These are phyloP conservation scores for Spinus pinus DNA, from an alignment of 2,797 vertebrate genomes.

Conservation along the genomic window DNA sequence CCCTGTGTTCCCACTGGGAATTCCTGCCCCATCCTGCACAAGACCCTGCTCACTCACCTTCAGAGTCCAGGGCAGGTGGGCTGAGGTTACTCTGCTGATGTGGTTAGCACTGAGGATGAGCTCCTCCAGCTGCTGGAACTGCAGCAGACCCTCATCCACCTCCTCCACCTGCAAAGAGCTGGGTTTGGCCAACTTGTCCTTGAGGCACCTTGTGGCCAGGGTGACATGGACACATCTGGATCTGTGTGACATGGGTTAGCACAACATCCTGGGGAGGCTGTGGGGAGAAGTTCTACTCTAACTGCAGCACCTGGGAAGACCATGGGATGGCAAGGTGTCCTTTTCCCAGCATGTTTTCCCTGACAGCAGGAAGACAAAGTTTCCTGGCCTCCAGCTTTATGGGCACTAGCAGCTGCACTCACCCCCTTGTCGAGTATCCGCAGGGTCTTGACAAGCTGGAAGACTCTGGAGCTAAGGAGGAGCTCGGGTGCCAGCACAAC, in stretches of 20 bases:
- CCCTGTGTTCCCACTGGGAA: not conserved
- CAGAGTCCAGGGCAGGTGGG: slow-evolving; percentile 79
- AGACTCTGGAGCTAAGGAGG: slow-evolving; percentile 48
- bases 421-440: slow-evolving; percentile 78
- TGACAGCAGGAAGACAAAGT: not conserved
- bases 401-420: slow-evolving; percentile 4
- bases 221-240: accelerated
- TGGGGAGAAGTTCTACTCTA: not conserved
- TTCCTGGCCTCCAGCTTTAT: not conserved
- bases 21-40: not conserved
- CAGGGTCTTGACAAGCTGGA: slow-evolving; percentile 73
- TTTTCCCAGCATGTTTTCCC: not conserved
- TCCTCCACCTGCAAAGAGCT: slow-evolving; percentile 74
- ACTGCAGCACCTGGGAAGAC: not conserved
- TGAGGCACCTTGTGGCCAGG: accelerated
- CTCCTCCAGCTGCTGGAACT: slow-evolving; percentile 82
- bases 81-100: slow-evolving; percentile 73
- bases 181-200: not conserved
- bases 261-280: accelerated
- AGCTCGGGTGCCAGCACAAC: slow-evolving; percentile 63
- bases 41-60: slow-evolving; percentile 67
- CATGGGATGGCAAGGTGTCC: not conserved
- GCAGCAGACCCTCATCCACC: slow-evolving; percentile 79
- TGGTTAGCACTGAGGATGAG: slow-evolving; percentile 82
- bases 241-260: accelerated